Evolutionary conservation across 1,140 invertebrate species (phyloP).

Genomic region (Dufourea novaeangliae): DNA sequence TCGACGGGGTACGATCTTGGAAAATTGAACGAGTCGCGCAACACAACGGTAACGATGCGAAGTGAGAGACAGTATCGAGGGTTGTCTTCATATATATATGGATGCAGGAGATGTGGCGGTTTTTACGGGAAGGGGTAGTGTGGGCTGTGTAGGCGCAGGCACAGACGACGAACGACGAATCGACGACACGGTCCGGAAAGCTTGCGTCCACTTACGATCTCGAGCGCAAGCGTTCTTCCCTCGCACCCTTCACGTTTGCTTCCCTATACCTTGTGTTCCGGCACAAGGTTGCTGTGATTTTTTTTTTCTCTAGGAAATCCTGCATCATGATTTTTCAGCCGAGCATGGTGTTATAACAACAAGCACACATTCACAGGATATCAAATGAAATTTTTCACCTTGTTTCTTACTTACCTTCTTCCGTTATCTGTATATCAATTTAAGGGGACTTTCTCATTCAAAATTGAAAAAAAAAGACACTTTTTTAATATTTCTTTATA

Average conservation of each 20-base stretch:
- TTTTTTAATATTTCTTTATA: no score
- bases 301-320: conserved; percentile 18
- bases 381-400: no score
- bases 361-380: no score
- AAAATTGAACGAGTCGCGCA: conserved; percentile 42
- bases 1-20: neutral
- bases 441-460: no score
- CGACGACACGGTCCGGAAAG: no score
- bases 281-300: neutral
- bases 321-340: no score
- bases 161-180: conserved; percentile 67
- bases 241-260: conserved; percentile 26
- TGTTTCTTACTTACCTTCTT: no score
- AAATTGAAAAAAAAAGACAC: no score
- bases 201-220: conserved; percentile 42
- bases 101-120: conserved; percentile 65
- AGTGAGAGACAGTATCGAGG: conserved; percentile 65
- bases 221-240: conserved; percentile 57
- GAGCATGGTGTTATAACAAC: no score
- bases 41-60: conserved; percentile 65
- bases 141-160: conserved; percentile 43
- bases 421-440: no score
- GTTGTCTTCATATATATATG: conserved; percentile 70
- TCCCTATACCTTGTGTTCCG: neutral
- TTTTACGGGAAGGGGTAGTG: conserved; percentile 52